A percentile compares a stretch with the other conserved stretches of the same genome.
Evolutionary conservation across 2,888 invertebrate species (phyloP).

Genomic region (Formica aserva): DNA sequence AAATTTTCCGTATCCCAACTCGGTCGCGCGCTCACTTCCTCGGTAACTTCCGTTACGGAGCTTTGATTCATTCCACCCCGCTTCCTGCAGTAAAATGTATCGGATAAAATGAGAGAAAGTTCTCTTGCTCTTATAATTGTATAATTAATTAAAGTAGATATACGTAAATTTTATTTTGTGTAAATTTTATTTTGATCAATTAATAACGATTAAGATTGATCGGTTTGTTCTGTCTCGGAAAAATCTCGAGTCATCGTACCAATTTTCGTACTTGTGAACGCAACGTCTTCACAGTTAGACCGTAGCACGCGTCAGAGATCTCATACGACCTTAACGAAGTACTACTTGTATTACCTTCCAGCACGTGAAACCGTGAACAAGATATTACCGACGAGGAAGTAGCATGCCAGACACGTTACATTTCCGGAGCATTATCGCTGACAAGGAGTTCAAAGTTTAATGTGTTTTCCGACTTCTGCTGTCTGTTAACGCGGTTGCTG

Average conservation of each 20-base stretch:
- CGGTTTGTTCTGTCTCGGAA: neutral
- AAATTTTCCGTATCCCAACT: constrained; percentile 53
- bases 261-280: neutral
- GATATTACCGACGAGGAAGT: constrained; percentile 46
- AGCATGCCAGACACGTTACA: constrained; percentile 54
- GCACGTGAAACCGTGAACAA: constrained; percentile 50
- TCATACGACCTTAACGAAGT: constrained; percentile 26
- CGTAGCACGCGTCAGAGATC: constrained; percentile 26
- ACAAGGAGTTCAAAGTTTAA: constrained; percentile 54
- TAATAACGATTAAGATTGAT: neutral
- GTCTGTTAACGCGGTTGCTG: constrained; percentile 39
- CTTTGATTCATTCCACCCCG: constrained; percentile 37
- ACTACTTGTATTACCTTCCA: constrained; percentile 39
- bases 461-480: constrained; percentile 49
- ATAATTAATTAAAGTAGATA: neutral
- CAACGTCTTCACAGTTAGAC: neutral
- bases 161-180: neutral
- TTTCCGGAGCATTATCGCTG: constrained; percentile 56
- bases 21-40: constrained; percentile 40
- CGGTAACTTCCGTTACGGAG: constrained; percentile 29
- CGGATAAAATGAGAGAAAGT: constrained; percentile 3
- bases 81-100: neutral
- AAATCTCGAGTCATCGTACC: neutral
- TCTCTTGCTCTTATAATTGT: neutral
- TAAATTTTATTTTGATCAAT: neutral